phyloP scores from a whole-genome alignment of 2,888 invertebrate genomes.

The Cabera pusaria region DNA sequence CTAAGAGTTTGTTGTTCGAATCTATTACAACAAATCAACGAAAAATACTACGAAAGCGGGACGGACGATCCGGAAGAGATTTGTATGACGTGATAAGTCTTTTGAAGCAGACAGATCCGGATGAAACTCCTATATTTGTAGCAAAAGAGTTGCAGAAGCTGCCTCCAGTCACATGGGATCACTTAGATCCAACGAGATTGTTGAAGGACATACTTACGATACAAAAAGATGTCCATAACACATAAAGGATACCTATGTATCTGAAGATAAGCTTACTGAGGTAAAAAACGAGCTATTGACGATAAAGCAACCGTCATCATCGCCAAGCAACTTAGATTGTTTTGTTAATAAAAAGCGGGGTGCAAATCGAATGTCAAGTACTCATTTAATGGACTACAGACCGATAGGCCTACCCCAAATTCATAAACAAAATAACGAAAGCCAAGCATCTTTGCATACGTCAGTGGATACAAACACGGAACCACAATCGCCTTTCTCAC shows the following conservation, averaged over 20 bases:
- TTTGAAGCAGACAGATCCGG: background rate
- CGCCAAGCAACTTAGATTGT: no score
- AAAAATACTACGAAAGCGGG: background rate
- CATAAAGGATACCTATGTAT: background rate
- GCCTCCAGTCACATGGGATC: background rate
- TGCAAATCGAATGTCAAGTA: background rate
- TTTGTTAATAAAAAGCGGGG: background rate
- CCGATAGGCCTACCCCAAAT: no score
- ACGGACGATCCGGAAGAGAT: background rate
- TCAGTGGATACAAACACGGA: no score
- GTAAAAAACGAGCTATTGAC: background rate
- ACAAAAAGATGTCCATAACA: background rate
- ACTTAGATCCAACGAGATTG: background rate
- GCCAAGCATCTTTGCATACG: no score
- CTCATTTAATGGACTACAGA: no score
- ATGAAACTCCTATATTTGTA: background rate
- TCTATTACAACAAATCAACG: background rate
- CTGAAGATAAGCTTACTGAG: background rate
- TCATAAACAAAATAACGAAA: no score
- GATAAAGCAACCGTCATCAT: background rate
- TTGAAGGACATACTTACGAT: background rate
- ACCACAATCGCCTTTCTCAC: no score
- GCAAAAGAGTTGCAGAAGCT: constrained; percentile 1
- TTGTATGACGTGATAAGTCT: background rate
- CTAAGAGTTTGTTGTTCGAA: constrained; percentile 2